phyloP scores from a whole-genome alignment of 2,113 vertebrate species.

The Cottus gobio region DNA sequence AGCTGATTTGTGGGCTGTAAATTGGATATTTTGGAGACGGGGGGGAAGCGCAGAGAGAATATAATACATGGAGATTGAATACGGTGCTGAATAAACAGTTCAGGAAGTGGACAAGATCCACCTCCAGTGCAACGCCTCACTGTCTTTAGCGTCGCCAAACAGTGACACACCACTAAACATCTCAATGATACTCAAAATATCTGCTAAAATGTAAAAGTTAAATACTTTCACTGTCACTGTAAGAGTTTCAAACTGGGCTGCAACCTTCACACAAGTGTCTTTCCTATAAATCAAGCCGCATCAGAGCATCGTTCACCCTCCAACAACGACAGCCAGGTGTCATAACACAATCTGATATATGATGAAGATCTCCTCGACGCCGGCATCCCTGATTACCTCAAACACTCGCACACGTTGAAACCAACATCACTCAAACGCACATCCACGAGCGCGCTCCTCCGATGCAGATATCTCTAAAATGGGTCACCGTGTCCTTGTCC shows the following conservation, averaged over 20 bases:
- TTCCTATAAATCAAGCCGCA: slow-evolving; percentile 33
- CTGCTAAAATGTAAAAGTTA: not conserved
- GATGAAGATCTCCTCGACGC: slow-evolving; percentile 35
- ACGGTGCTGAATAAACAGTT: not conserved
- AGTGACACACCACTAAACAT: not conserved
- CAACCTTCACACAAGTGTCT: slow-evolving; percentile 11
- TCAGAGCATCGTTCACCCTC: slow-evolving; percentile 41
- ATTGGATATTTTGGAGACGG: not conserved
- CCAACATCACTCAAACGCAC: slow-evolving; percentile 35
- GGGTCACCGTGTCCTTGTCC: slow-evolving; percentile 73
- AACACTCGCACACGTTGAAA: slow-evolving; percentile 22
- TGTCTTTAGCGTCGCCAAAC: not conserved
- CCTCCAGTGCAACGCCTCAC: slow-evolving; percentile 4
- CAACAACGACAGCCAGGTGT: slow-evolving; percentile 52
- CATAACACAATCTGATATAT: slow-evolving; percentile 55
- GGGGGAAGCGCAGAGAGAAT: not conserved
- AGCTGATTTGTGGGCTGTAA: not conserved
- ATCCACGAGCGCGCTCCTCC: not conserved
- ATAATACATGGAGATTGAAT: not conserved
- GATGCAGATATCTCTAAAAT: slow-evolving; percentile 34
- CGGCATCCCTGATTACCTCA: slow-evolving; percentile 51
- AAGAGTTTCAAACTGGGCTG: slow-evolving; percentile 11
- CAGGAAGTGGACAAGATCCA: not conserved
- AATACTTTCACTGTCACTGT: not conserved
- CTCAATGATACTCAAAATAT: too few relatives aligned